Percentiles rank a stretch among this genome's conserved stretches.
phyloP scores from a whole-genome alignment of 2,888 invertebrate genomes.

The Melanargia galathea region DNA sequence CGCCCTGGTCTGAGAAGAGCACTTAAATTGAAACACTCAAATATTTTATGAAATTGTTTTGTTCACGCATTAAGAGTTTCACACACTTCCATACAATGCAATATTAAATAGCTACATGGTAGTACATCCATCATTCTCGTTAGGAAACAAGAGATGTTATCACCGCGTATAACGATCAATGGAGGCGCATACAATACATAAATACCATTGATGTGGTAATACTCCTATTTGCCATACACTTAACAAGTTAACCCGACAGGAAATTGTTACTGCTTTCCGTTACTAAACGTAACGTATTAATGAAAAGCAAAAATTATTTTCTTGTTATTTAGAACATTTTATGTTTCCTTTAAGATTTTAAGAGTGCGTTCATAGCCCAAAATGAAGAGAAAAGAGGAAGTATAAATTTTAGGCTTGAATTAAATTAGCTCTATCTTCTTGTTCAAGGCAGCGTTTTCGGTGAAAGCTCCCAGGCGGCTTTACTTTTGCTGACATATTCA shows the following conservation, averaged over 20 bases:
- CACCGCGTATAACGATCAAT: slow-evolving; percentile 26
- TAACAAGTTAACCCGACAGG: slow-evolving; percentile 20
- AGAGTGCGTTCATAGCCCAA: too few relatives aligned
- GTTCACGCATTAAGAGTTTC: slow-evolving; percentile 6
- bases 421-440: too few relatives aligned
- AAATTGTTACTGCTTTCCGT: slow-evolving; percentile 27
- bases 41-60: too few relatives aligned
- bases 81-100: slow-evolving; percentile 4
- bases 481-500: too few relatives aligned
- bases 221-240: slow-evolving; percentile 13
- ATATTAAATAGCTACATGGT: background rate
- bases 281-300: background rate
- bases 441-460: too few relatives aligned
- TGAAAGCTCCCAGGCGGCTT: too few relatives aligned
- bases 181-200: slow-evolving; percentile 17
- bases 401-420: too few relatives aligned
- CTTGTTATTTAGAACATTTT: background rate
- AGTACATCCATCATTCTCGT: slow-evolving; percentile 23
- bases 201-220: slow-evolving; percentile 34
- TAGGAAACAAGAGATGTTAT: slow-evolving; percentile 32
- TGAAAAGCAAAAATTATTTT: background rate
- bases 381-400: too few relatives aligned
- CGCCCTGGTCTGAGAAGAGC: too few relatives aligned
- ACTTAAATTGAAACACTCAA: too few relatives aligned
- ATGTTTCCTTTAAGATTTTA: too few relatives aligned